These are phyloP conservation scores for Lordiphosa collinella DNA, from an alignment of 1,140 invertebrate genomes.

Conservation along the genomic window DNA sequence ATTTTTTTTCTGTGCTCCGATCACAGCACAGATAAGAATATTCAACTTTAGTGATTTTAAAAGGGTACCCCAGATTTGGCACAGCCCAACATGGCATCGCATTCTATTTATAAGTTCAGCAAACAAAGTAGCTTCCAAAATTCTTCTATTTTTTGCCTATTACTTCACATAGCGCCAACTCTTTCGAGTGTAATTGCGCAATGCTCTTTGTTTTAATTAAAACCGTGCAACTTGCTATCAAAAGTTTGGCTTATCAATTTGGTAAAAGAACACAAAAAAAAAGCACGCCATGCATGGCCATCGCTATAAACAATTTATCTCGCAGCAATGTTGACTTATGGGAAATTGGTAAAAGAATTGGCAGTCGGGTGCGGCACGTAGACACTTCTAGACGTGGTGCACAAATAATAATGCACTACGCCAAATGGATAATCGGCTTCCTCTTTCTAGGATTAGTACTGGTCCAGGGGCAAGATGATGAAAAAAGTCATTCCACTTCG, in stretches of 20 bases:
- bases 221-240: conserved; percentile 9
- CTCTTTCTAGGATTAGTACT: neutral
- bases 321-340: conserved; percentile 30
- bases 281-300: conserved; percentile 11
- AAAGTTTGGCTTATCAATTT: conserved; percentile 6
- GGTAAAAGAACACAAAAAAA: neutral
- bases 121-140: too few species aligned
- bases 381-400: conserved; percentile 16
- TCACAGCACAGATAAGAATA: too few species aligned
- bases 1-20: too few species aligned
- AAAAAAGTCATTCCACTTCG: conserved; percentile 83
- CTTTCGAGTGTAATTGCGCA: neutral
- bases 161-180: neutral
- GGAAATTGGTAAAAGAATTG: conserved; percentile 12
- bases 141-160: neutral
- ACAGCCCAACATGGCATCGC: too few species aligned
- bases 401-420: conserved; percentile 19
- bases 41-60: too few species aligned
- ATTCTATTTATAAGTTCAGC: too few species aligned
- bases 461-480: conserved; percentile 8
- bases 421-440: conserved; percentile 12
- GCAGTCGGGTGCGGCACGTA: conserved; percentile 45
- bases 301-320: conserved; percentile 49
- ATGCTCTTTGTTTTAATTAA: conserved; percentile 12
- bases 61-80: too few species aligned